These are phyloP conservation scores for Schrankia costaestrigalis DNA, from an alignment of 2,888 invertebrate genomes.

Conservation along the genomic window DNA sequence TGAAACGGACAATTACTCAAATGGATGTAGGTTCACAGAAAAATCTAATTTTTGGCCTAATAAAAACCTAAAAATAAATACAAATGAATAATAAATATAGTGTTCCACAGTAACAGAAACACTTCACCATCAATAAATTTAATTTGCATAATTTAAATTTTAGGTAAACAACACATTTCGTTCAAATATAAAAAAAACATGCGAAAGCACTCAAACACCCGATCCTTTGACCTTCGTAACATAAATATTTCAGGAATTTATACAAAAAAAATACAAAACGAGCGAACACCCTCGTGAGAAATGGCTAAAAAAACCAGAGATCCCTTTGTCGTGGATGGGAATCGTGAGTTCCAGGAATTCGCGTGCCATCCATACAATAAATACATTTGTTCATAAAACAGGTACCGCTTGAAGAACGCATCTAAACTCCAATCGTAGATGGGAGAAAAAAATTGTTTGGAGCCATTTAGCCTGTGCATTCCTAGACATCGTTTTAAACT, in stretches of 20 bases:
- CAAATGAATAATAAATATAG: no score
- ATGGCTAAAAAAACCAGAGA: conserved; percentile 47
- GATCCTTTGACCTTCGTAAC: conserved; percentile 63
- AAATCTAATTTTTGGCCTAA: no score
- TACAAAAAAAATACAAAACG: conserved; percentile 50
- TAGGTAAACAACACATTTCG: no score
- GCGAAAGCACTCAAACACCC: conserved; percentile 27
- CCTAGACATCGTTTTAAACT: conserved; percentile 20
- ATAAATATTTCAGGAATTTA: conserved; percentile 72
- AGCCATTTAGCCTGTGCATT: conserved; percentile 26
- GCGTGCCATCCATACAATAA: conserved; percentile 66
- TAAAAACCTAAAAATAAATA: no score
- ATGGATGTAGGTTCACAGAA: no score
- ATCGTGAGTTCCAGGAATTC: conserved; percentile 72
- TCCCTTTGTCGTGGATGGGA: conserved; percentile 67
- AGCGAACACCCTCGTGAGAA: conserved; percentile 68
- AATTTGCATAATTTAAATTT: no score
- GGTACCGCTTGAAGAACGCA: conserved; percentile 39
- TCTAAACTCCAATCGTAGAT: conserved; percentile 16
- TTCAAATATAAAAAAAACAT: no score
- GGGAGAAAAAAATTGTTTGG: conserved; percentile 24
- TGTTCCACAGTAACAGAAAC: no score
- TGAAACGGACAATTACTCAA: no score
- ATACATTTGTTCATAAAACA: conserved; percentile 50
- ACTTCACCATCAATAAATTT: no score